Conservation (phyloP, 2,888 invertebrate genomes). For the Scaptomyza polygonia region DNA sequence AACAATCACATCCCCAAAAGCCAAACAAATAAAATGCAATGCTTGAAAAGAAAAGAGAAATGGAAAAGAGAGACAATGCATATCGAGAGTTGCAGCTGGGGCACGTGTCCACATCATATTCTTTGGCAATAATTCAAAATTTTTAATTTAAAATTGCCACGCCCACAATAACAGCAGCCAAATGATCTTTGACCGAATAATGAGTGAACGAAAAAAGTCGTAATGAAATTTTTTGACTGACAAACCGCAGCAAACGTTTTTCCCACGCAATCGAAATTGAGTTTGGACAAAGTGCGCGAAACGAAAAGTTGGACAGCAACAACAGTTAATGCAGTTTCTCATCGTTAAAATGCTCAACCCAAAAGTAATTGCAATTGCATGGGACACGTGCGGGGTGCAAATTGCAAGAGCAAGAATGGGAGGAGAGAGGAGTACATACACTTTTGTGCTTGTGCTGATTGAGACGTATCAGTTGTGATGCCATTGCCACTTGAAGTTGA, state of each 20-base stretch:
- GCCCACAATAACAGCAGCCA: conserved; percentile 35
- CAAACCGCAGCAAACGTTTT: conserved; percentile 63
- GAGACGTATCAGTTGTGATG: conserved; percentile 73
- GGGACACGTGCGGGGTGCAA: conserved; percentile 70
- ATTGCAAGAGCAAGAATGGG: conserved; percentile 41
- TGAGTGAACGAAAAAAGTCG: conserved; percentile 1
- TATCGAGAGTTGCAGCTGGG: conserved; percentile 19
- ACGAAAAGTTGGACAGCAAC: conserved; percentile 23
- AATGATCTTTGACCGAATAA: conserved; percentile 23
- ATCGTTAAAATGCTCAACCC: conserved; percentile 67
- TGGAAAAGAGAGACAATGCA: conserved; percentile 35
- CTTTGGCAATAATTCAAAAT: conserved; percentile 52
- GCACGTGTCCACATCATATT: conserved; percentile 23
- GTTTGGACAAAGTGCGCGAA: conserved; percentile 50
- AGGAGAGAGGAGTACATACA: background rate
- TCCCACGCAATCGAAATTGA: conserved; percentile 73
- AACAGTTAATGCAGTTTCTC: conserved; percentile 60
- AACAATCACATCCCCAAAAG: conserved; percentile 1
- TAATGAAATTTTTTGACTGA: conserved; percentile 45
- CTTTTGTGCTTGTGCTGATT: conserved; percentile 47
- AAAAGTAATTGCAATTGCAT: conserved; percentile 71
- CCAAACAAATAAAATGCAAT: conserved; percentile 55
- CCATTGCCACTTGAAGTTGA: conserved; percentile 54
- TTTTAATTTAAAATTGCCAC: conserved; percentile 66
- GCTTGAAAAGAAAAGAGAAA: conserved; percentile 1